Percentiles rank a stretch among this genome's conserved stretches.
Evolutionary conservation across 1,140 invertebrate genomes (phyloP).

Genomic region (Plutomurus gul): DNA sequence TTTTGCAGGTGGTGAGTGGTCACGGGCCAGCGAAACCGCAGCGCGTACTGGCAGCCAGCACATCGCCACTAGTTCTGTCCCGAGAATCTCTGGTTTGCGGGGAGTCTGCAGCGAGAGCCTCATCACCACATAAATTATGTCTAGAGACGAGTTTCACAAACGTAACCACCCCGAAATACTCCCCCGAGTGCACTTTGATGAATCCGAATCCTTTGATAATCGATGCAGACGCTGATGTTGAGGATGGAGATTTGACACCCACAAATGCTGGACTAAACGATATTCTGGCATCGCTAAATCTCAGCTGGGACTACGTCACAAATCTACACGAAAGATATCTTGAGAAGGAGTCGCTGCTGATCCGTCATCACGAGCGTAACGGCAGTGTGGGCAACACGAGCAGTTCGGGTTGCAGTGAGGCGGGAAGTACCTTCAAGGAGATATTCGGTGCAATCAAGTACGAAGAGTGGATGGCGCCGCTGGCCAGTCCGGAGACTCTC

Average conservation of each 20-base stretch:
- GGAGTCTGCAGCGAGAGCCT: conserved; percentile 32
- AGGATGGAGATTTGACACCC: conserved; percentile 52
- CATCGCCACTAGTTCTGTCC: conserved; percentile 56
- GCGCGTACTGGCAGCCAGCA: conserved; percentile 58
- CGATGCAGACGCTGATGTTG: conserved; percentile 45
- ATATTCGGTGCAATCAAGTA: conserved; percentile 55
- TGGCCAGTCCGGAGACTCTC: conserved; percentile 82
- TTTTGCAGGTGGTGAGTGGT: conserved; percentile 72
- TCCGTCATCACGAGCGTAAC: conserved; percentile 25
- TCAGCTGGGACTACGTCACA: conserved; percentile 54
- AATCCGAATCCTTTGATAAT: conserved; percentile 50
- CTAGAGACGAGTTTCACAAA: conserved; percentile 77
- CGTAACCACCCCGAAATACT: conserved; percentile 61
- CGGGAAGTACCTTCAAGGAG: conserved; percentile 49
- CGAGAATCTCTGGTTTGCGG: conserved; percentile 35
- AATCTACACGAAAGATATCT: conserved; percentile 52
- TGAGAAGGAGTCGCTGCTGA: conserved; percentile 42
- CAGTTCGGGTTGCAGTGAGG: conserved; percentile 53
- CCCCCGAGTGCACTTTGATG: conserved; percentile 47
- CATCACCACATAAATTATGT: conserved; percentile 65
- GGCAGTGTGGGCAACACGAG: conserved; percentile 47
- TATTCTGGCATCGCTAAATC: conserved; percentile 53
- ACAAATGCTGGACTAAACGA: conserved; percentile 54
- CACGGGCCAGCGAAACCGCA: conserved; percentile 73
- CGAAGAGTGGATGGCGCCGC: conserved; percentile 73